Evolutionary conservation across 2,888 invertebrate species (phyloP), one percentile per base, ranked within the genome.

Genomic region (Hybos culiciformis): DNA sequence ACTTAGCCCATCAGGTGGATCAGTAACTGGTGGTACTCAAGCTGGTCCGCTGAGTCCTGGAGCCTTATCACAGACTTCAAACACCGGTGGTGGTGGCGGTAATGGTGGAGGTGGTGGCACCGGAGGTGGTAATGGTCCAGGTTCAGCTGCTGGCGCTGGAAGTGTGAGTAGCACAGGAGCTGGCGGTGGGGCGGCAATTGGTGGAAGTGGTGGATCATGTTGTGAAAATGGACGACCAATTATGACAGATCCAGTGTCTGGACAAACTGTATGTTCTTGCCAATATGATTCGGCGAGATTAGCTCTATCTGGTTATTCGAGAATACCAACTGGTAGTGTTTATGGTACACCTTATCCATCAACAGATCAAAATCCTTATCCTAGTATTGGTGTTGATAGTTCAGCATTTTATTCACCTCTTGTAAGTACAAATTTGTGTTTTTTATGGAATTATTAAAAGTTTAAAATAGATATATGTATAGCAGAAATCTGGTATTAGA

Each of bases 391-490:
- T 46, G 84, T 87, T 57, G 91, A 91, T 64, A 90, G 90, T 60
- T 91, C 92, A 39, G 91, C 92, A 44, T 93, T 93, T 71, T 92
- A 92, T 70, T 87, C 91, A 49, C 90, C 92, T 54, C 67, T 93
- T 83, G 92, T 93, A 75, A 81, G 91, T 81, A 59, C 46, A 47
- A 50, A 49, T n/a, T n/a, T n/a, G n/a, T 26, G 23, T 23, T 23
- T 7, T 26, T 7, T 26, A 29, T 29, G n/a, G 12, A 29, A 26
- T 5, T 26, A 26, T 26, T 5, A 12, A 12, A 5, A 12, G 26
- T 26, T 26, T 12, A 12, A 6, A 12, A 5, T 26, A 26, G n/a
- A n/a, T n/a, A n/a, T n/a, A n/a, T n/a, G n/a, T n/a, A n/a, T n/a
- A n/a, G n/a, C n/a, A n/a, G n/a, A n/a, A n/a, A n/a, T n/a, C n/a